Percentiles rank a stretch among this genome's conserved stretches.
These are phyloP conservation scores for Trematomus bernacchii DNA, from an alignment of 2,797 vertebrate species.

Conservation along the genomic window DNA sequence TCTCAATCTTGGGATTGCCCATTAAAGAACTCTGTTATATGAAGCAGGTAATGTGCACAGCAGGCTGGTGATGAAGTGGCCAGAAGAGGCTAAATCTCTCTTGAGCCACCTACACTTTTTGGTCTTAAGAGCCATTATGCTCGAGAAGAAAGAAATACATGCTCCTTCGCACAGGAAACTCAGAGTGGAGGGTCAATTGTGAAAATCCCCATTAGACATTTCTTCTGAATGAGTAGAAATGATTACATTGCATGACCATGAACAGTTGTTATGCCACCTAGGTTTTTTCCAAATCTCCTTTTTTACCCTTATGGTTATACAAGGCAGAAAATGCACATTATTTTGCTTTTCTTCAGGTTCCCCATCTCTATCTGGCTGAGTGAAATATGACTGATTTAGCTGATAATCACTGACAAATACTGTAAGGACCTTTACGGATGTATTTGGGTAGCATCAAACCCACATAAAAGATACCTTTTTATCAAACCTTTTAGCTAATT, in stretches of 20 bases:
- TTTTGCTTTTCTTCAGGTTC: background rate
- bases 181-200: constrained; percentile 60
- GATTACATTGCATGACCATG: constrained; percentile 14
- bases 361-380: background rate
- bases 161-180: constrained; percentile 41
- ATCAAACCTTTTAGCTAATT: background rate
- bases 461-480: background rate
- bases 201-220: constrained; percentile 48
- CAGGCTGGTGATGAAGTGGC: constrained; percentile 46
- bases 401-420: background rate
- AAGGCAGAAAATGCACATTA: background rate
- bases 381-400: background rate
- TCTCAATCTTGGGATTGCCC: constrained; percentile 63
- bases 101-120: constrained; percentile 49
- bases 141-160: constrained; percentile 49
- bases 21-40: constrained; percentile 74
- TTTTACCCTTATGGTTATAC: background rate
- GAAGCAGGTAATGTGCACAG: constrained; percentile 66
- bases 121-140: constrained; percentile 58
- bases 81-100: constrained; percentile 55
- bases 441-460: background rate
- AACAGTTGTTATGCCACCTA: constrained; percentile 10
- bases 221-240: constrained; percentile 22
- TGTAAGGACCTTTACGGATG: background rate
- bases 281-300: background rate